Evolutionary conservation across 2,888 invertebrate species (phyloP).

Genomic region (Masnerella sp.): DNA sequence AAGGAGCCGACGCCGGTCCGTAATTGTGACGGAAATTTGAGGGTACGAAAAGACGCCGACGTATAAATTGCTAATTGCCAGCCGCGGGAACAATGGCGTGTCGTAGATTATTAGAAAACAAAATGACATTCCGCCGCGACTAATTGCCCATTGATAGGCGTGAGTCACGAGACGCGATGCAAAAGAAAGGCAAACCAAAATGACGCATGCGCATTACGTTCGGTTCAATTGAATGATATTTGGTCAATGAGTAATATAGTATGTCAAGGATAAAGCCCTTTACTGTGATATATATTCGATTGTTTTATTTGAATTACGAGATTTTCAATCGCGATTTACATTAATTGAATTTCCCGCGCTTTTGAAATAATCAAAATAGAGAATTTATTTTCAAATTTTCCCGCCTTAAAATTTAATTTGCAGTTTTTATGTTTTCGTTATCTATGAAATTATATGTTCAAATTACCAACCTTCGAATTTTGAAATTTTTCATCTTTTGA

Average conservation of each 20-base stretch:
- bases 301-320: too few relatives aligned
- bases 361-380: too few relatives aligned
- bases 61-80: constrained; percentile 57
- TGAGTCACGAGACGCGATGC: constrained; percentile 42
- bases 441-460: too few relatives aligned
- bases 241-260: constrained; percentile 18
- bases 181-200: constrained; percentile 19
- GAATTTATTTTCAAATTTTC: too few relatives aligned
- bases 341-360: constrained; percentile 2
- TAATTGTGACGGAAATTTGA: constrained; percentile 54
- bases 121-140: constrained; percentile 44
- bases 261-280: constrained; percentile 44
- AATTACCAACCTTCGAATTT: too few relatives aligned
- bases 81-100: constrained; percentile 39
- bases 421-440: too few relatives aligned
- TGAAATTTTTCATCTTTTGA: too few relatives aligned
- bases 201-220: constrained; percentile 18
- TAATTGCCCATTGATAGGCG: constrained; percentile 48
- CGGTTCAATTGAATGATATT: constrained; percentile 29
- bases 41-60: constrained; percentile 44
- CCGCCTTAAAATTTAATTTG: too few relatives aligned
- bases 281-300: too few relatives aligned
- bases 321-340: too few relatives aligned
- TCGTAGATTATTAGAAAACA: constrained; percentile 42
- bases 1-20: constrained; percentile 43